Conservation (phyloP, 2,797 vertebrate species). For the Prionace glauca region DNA sequence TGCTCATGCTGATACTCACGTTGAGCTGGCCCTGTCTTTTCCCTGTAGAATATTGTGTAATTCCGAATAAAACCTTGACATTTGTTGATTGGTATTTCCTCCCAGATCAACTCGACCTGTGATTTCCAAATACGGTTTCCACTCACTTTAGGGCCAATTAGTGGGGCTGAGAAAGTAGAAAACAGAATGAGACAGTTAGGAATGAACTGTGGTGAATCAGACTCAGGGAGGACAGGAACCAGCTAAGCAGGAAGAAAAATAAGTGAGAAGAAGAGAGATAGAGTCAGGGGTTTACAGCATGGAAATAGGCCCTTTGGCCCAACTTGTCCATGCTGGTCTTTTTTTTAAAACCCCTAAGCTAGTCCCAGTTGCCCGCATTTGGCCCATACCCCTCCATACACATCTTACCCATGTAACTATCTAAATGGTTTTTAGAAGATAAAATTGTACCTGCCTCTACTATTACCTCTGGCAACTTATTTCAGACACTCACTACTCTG, state of each 20-base stretch:
- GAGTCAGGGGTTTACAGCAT: no score
- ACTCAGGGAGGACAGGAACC: background rate
- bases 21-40: background rate
- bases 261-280: no score
- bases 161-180: background rate
- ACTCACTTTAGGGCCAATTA: background rate
- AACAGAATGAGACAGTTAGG: background rate
- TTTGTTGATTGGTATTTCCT: constrained; percentile 51
- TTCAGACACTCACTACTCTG: no score
- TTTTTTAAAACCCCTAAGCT: no score
- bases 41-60: constrained; percentile 53
- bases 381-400: no score
- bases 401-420: no score
- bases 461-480: no score
- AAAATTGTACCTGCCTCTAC: no score
- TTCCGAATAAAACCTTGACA: constrained; percentile 52
- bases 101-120: constrained; percentile 51
- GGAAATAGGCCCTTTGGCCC: no score
- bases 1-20: constrained; percentile 29
- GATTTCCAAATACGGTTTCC: constrained; percentile 38
- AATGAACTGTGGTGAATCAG: background rate
- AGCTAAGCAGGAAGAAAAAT: background rate
- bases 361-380: no score
- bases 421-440: no score
- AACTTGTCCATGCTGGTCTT: no score